Evolutionary conservation across 2,797 vertebrate species (phyloP), one percentile per base, ranked within the genome.

Genomic region (Takifugu ocellatus): DNA sequence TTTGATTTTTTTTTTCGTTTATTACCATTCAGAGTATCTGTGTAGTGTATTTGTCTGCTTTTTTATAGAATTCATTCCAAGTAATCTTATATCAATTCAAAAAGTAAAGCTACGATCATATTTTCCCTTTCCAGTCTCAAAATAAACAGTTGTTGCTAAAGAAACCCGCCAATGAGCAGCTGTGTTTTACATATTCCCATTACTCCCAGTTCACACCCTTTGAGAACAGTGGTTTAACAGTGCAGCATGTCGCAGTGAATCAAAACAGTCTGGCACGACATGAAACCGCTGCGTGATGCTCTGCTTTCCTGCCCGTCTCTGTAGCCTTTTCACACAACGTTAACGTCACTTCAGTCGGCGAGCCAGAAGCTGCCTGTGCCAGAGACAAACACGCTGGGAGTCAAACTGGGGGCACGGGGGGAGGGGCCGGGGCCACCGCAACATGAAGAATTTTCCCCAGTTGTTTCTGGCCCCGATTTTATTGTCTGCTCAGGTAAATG

Each of bases 301-400:
- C 31, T 43, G 48, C 51, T 64, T 45, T 58, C 56, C 59, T 56
- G 44, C 58, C 48, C 60, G 39, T 55, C 72, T 64, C 56, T 61
- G 75, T 60, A 77, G 79, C 75, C 71, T 84, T 87, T 84, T 87
- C 82, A 85, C 71, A 69, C 72, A 66, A 79, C 78, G 76, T 80
- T 87, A 87, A 75, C 72, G 66, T 81, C 77, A 79, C 69, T 57
- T 59, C 17, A 39, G 66, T 63, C 72, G 7, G 21, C 39, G 48
- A 77, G 63, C 68, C 51, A 43, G 75, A 74, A 49, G 56, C 79
- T 72, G 63, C 65, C 59, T 62, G 51, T 56, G 47, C 58, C 67
- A 39, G 26, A 31, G 51, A 66, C 55, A 47, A 45, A 54, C 77
- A 76, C 15, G 53, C 66, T 68, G 68, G 58, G 77, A 76, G 61